Percentiles rank a stretch among this genome's conserved stretches.
Evolutionary conservation across 1,140 invertebrate species (phyloP).

Genomic region (Episyrphus balteatus): DNA sequence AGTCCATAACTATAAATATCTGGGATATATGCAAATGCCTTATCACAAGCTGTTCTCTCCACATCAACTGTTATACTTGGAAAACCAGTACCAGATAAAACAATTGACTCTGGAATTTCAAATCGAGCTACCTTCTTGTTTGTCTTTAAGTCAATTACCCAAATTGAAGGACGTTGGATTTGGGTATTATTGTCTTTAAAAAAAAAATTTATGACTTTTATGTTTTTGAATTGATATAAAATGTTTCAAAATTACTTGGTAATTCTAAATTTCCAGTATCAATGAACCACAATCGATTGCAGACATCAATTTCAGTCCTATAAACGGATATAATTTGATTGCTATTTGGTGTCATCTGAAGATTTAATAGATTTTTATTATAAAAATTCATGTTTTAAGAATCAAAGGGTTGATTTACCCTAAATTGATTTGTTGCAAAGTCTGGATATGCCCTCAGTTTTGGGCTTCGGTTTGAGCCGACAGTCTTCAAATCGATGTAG

Average conservation of each 20-base stretch:
- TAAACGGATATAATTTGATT: slow-evolving; percentile 51
- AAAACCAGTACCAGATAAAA: slow-evolving; percentile 38
- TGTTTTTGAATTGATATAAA: no score
- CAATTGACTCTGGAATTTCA: slow-evolving; percentile 26
- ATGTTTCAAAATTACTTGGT: slow-evolving; percentile 11
- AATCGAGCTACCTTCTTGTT: slow-evolving; percentile 29
- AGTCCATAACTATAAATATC: slow-evolving; percentile 55
- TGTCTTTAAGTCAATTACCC: slow-evolving; percentile 53
- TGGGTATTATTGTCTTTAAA: slow-evolving; percentile 44
- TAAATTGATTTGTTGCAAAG: slow-evolving; percentile 44
- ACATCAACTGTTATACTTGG: slow-evolving; percentile 56
- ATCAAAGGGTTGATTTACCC: slow-evolving; percentile 16
- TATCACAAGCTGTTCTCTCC: slow-evolving; percentile 43
- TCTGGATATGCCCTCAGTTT: slow-evolving; percentile 52
- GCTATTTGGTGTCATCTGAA: background rate
- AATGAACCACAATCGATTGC: slow-evolving; percentile 60
- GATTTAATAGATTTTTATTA: no score
- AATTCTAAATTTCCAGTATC: slow-evolving; percentile 49
- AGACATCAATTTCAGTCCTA: slow-evolving; percentile 51
- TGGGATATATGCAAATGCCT: slow-evolving; percentile 59
- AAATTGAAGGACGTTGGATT: slow-evolving; percentile 48
- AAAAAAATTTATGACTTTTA: background rate
- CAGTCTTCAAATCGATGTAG: slow-evolving; percentile 43
- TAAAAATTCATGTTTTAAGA: no score
- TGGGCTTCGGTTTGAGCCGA: slow-evolving; percentile 38